Percentiles rank a stretch among this genome's conserved stretches.
Evolutionary conservation across 2,797 vertebrate species (phyloP).

Genomic region (Falco novaeseelandiae): DNA sequence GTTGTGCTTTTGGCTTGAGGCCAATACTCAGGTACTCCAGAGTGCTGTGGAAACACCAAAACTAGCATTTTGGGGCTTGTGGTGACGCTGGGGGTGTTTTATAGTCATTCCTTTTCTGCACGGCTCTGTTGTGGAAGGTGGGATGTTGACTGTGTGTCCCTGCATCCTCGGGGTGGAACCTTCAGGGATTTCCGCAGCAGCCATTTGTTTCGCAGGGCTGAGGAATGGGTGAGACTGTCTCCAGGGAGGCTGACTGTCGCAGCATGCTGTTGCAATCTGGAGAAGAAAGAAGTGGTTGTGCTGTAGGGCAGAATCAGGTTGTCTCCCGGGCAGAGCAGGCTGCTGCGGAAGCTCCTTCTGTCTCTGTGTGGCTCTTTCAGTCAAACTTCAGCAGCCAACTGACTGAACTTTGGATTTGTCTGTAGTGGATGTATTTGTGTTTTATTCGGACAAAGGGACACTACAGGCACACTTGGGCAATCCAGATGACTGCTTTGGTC

Average conservation of each 20-base stretch:
- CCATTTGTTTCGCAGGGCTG: fast-evolving
- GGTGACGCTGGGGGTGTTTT: not conserved
- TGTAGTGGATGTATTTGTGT: fast-evolving
- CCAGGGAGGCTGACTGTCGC: not conserved
- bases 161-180: not conserved
- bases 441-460: not conserved
- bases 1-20: not conserved
- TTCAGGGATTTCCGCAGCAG: not conserved
- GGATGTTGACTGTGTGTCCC: fast-evolving
- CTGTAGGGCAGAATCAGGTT: not conserved
- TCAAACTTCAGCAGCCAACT: not conserved
- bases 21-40: no score
- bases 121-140: not conserved
- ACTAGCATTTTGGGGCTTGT: no score
- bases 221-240: not conserved
- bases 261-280: no score
- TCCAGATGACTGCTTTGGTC: not conserved
- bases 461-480: no score
- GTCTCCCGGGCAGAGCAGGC: not conserved
- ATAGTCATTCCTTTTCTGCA: not conserved
- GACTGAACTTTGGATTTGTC: not conserved
- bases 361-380: not conserved
- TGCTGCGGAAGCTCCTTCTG: not conserved
- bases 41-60: fast-evolving
- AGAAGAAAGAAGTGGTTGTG: no score